phyloP scores from a whole-genome alignment of 1,140 invertebrate species.

The Trinorchestia longiramus region DNA sequence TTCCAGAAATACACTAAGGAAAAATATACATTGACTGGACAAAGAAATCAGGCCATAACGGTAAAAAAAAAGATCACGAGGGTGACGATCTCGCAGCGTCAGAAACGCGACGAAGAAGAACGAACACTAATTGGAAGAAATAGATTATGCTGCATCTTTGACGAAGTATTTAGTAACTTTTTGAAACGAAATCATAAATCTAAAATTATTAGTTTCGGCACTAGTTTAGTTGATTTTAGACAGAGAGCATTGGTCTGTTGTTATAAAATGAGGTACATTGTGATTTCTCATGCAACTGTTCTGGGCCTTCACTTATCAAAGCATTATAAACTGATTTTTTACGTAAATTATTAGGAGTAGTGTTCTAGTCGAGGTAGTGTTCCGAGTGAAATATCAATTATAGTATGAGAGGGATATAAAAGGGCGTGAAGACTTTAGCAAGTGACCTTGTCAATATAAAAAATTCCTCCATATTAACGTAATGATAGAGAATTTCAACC shows the following conservation, averaged over 20 bases:
- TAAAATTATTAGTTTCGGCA: neutral
- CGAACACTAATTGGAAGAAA: neutral
- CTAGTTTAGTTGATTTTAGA: neutral
- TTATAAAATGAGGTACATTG: neutral
- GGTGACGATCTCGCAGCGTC: neutral
- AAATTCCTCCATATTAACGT: no score
- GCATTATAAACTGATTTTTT: neutral
- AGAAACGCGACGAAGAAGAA: neutral
- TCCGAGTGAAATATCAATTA: neutral
- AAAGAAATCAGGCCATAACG: neutral
- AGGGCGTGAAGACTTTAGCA: neutral
- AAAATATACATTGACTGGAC: neutral
- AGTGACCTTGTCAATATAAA: neutral
- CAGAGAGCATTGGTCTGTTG: neutral
- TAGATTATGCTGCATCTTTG: neutral
- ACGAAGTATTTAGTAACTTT: neutral
- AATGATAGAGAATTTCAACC: no score
- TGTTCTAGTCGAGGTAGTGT: neutral
- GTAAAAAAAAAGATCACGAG: neutral
- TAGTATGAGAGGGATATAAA: neutral
- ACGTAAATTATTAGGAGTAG: neutral
- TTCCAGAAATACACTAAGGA: neutral
- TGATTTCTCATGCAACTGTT: neutral
- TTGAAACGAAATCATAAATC: neutral
- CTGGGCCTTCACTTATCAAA: neutral